A percentile compares a stretch with the other conserved stretches of the same genome.
Evolutionary conservation across 2,888 invertebrate genomes (phyloP).

Genomic region (Chydorus sphaericus): DNA sequence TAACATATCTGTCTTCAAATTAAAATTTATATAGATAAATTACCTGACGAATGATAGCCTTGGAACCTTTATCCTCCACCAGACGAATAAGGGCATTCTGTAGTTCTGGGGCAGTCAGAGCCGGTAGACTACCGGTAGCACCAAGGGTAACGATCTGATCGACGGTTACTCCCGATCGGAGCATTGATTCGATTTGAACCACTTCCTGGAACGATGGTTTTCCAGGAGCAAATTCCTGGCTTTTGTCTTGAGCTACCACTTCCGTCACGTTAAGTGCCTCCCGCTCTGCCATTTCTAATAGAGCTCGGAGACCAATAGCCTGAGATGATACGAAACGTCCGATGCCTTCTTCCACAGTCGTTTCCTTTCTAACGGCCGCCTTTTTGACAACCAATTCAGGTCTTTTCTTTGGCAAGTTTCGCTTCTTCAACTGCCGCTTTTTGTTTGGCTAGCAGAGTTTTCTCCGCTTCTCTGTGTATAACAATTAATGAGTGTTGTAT

Average conservation of each 20-base stretch:
- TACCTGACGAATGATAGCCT: slow-evolving; percentile 48
- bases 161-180: slow-evolving; percentile 57
- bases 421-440: neutral
- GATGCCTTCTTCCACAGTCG: neutral
- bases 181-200: slow-evolving; percentile 63
- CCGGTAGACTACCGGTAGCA: slow-evolving; percentile 58
- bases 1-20: neutral
- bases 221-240: slow-evolving; percentile 64
- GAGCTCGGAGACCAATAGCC: slow-evolving; percentile 11
- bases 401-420: neutral
- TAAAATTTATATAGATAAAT: neutral
- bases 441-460: neutral
- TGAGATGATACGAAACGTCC: neutral
- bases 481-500: neutral
- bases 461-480: neutral
- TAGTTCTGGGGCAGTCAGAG: slow-evolving; percentile 60
- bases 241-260: slow-evolving; percentile 48
- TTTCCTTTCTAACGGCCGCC: neutral
- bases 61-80: slow-evolving; percentile 68
- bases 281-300: slow-evolving; percentile 9
- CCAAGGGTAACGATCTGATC: slow-evolving; percentile 63
- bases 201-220: slow-evolving; percentile 63
- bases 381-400: neutral
- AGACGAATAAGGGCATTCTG: slow-evolving; percentile 71
- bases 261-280: slow-evolving; percentile 45